Base-by-base conservation (phyloP, 1,140 invertebrate genomes). In the Apis florea region DNA sequence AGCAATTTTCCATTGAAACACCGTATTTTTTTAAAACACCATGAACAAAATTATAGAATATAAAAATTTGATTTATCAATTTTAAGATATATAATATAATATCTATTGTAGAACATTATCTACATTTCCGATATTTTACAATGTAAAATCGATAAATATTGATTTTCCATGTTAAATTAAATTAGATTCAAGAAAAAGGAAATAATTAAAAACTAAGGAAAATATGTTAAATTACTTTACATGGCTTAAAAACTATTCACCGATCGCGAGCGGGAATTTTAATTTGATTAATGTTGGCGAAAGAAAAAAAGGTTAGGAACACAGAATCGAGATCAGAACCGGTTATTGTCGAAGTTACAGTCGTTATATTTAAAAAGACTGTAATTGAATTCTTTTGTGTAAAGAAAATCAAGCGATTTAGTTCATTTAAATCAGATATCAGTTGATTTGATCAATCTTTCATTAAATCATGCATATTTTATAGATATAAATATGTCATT, bases 241-340 rank as follows among this genome's bases (percentile, higher is more conserved):
- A 19, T 12, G 9, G 51, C n/a, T 49, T 73, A 54, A 31, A 51
- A 21, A 31, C 58, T 49, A 13, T 74, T 73, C 61, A n/a, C 19
- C 70, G 53, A 80, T 74, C n/a, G 13, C 31, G 31, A 67, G 51
- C 26, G 71, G 24, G 24, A 75, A 75, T 75, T 75, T 81, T 75
- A 81, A 81, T 81, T 58, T 74, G 70, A 49, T 80, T 81, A 81
- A 81, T 73, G 49, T 59, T 40, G 47, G 56, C 24, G 49, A 5
- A 31, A 40, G 59, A 61, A 56, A 68, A 71, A 53, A 51, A 61
- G 51, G 31, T 15, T n/a, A 51, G 67, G 49, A 24, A 67, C 40
- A 67, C 40, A 24, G 12, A 13, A 12, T 17, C 0, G 10, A n/a
- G 21, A 53, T 15, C 40, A 21, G 59, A 40, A 40, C 24, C 13